Base-by-base conservation (phyloP, 2,888 invertebrate species). In the Caenorhabditis doughertyi region DNA sequence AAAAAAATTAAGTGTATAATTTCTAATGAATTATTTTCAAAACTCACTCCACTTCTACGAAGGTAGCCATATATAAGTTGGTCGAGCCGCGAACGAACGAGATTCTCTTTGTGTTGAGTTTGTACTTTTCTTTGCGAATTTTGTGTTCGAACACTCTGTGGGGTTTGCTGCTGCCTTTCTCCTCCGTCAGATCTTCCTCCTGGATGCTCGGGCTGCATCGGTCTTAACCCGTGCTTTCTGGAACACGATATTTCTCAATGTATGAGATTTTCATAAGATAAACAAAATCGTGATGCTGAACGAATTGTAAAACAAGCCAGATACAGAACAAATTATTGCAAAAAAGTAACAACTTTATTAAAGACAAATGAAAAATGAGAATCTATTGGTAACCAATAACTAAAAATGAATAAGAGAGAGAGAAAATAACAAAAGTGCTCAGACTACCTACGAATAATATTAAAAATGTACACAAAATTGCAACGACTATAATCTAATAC, bases 41-140 rank as follows among this genome's bases (percentile, higher is more conserved):
- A 39, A 65, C 73, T 68, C 39, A 84, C 84, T 47, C 77, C 80
- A 39, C 47, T 76, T 42, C 82, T 27, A 11, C 58, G 56, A 18
- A 82, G 49, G 49, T 77, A 84, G 13, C 84, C 84, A 35, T 71
- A 79, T 9, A 84, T 73, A 11, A 81, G 16, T 55, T 16, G 72
- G 23, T 16, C 64, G 53, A n/a, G n/a, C 18, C 3, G 18, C 8
- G 11, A 9, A 2, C 5, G 39, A 2, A 39, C n/a, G n/a, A n/a
- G n/a, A 8, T 42, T 23, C 47, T 8, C 32, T 18, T 47, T 56
- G 35, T 47, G 44, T 18, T 56, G 35, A 35, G 5, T 35, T 35
- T 9, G 35, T 9, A 35, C 35, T 35, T 47, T n/a, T 7, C 3
- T 47, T 47, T 47, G 44, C 8, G 3, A 2, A 18, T n/a, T n/a